Evolutionary conservation across 2,888 invertebrate genomes (phyloP).

Genomic region (Dione vanillae): DNA sequence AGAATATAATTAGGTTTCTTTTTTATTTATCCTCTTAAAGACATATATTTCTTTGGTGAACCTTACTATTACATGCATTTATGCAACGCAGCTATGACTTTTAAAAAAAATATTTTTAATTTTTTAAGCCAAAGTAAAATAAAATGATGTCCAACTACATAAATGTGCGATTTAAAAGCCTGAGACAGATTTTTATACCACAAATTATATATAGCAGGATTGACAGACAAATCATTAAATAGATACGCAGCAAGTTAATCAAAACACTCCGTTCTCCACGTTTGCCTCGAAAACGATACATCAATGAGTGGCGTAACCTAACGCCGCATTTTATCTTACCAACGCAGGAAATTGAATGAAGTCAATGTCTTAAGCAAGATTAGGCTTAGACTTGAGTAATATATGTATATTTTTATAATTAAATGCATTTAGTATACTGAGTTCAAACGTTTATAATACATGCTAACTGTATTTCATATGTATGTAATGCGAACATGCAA

Average conservation of each 20-base stretch:
- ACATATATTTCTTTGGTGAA: slow-evolving; percentile 30
- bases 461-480: slow-evolving; percentile 11
- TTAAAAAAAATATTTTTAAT: neutral
- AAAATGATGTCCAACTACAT: neutral
- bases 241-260: too few relatives aligned
- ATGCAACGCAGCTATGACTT: neutral
- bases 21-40: slow-evolving; percentile 37
- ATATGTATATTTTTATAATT: neutral
- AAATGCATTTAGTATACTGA: neutral
- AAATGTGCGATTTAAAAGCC: too few relatives aligned
- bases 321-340: too few relatives aligned
- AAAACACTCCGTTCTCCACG: too few relatives aligned
- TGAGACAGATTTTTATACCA: too few relatives aligned
- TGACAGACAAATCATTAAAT: too few relatives aligned
- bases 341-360: neutral
- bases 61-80: slow-evolving; percentile 14
- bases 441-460: neutral
- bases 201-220: too few relatives aligned
- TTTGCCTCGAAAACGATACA: too few relatives aligned
- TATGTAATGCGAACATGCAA: slow-evolving; percentile 29
- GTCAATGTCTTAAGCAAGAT: too few relatives aligned
- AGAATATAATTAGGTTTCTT: slow-evolving; percentile 43
- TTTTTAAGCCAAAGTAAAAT: too few relatives aligned
- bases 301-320: too few relatives aligned
- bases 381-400: too few relatives aligned